phyloP scores from a whole-genome alignment of 2,888 invertebrate species.

The Allophyes oxyacanthae region DNA sequence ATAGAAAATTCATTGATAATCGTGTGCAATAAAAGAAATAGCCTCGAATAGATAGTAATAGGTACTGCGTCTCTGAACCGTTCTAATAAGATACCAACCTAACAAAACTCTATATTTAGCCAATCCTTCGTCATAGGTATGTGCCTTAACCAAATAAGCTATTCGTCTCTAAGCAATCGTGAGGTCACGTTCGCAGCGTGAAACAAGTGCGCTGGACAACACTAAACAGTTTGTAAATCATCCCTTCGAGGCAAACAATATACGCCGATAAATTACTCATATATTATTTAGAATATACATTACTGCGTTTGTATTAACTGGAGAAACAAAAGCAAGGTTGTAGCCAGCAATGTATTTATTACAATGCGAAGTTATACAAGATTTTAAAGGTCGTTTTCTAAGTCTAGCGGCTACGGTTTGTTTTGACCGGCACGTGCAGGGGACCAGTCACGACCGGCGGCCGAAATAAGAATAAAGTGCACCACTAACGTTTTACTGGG shows the following conservation, averaged over 20 bases:
- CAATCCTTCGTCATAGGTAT: slow-evolving; percentile 29
- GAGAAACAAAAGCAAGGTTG: neutral
- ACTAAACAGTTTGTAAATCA: slow-evolving; percentile 73
- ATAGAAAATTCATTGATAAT: too few relatives aligned
- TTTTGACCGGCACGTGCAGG: slow-evolving; percentile 70
- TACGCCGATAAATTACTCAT: slow-evolving; percentile 29
- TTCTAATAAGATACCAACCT: too few relatives aligned
- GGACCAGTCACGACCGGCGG: slow-evolving; percentile 70
- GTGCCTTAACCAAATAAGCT: slow-evolving; percentile 57
- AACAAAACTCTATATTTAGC: slow-evolving; percentile 28
- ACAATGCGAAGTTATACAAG: slow-evolving; percentile 20
- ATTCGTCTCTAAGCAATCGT: slow-evolving; percentile 72
- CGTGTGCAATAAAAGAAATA: too few relatives aligned
- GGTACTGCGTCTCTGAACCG: too few relatives aligned
- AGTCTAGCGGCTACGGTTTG: slow-evolving; percentile 65
- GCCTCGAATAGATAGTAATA: too few relatives aligned
- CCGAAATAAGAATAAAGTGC: slow-evolving; percentile 59
- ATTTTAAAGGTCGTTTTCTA: slow-evolving; percentile 51
- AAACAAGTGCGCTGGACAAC: slow-evolving; percentile 71
- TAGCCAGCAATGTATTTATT: slow-evolving; percentile 28
- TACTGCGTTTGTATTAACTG: slow-evolving; percentile 13
- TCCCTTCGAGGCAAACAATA: slow-evolving; percentile 67
- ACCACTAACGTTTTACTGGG: slow-evolving; percentile 47
- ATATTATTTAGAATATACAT: slow-evolving; percentile 31
- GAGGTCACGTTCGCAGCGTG: slow-evolving; percentile 74